Base-by-base conservation (phyloP, 1,140 invertebrate species). In the Cylas formicarius region DNA sequence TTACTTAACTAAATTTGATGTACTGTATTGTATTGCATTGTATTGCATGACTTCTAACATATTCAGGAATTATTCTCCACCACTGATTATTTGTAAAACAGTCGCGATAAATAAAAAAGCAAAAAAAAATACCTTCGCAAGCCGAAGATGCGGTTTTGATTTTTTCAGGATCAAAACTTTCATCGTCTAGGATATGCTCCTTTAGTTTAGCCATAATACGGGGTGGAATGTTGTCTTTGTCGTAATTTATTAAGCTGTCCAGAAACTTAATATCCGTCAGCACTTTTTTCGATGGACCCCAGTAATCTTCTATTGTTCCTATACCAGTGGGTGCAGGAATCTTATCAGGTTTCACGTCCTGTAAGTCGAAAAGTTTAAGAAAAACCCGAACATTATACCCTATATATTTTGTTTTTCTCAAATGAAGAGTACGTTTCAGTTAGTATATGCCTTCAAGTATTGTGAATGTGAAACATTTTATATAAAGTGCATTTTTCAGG, bases 251-350 rank as follows among this genome's bases (percentile, higher is more conserved):
- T 10, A 97, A 65, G 16, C 77, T 77, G 42, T 89, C 82, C 17
- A 96, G 63, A 63, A 97, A 97, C 57, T 86, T 90, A 53, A 90
- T 84, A 56, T 97, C 93, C 39, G 86, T 89, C 0, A 97, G 70
- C 14, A 97, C 62, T 65, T 86, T 86, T 58, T 96, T 86, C 0
- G 90, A 91, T 0, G 89, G 82, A 6, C 84, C 86, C 93, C 93
- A 97, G 64, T 85, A 97, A 63, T 97, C 94, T 46, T 96, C 90
- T 0, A 83, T 65, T 0, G 73, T 76, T 16, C 75, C 77, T 52
- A 86, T 80, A 43, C 91, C 93, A 36, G 68, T 75, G 3, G 84
- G 80, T 68, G 89, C 84, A 6, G 81, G 80, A 28, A 89, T 72
- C 61, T 80, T 80, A 47, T 91, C 87, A 0, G 91, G 84, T 70